phyloP scores from a whole-genome alignment of 2,888 invertebrate genomes.

The Aspidiotus rigidus region DNA sequence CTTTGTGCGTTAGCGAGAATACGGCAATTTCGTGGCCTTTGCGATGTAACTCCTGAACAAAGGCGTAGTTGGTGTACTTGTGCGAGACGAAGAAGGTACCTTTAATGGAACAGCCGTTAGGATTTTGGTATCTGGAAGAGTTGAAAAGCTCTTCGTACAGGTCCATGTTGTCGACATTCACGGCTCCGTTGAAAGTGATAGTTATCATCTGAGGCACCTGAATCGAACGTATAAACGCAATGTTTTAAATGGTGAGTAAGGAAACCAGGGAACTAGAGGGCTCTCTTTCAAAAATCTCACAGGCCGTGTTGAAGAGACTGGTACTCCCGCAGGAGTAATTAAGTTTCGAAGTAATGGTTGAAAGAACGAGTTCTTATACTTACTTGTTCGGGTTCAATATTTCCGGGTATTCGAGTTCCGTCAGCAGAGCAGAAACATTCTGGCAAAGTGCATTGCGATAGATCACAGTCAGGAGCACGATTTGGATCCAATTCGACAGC shows the following conservation, averaged over 20 bases:
- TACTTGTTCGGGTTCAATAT: conserved; percentile 63
- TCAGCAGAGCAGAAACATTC: conserved; percentile 91
- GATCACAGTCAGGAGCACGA: conserved; percentile 83
- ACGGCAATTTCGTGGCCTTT: conserved; percentile 85
- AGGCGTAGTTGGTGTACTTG: conserved; percentile 86
- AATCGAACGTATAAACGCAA: conserved; percentile 9
- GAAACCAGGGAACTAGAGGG: too few species aligned
- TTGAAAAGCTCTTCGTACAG: conserved; percentile 83
- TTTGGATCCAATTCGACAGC: conserved; percentile 85
- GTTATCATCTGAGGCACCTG: conserved; percentile 85
- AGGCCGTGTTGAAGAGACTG: too few species aligned
- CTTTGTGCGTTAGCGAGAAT: conserved; percentile 85
- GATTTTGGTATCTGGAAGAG: conserved; percentile 70
- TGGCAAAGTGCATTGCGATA: conserved; percentile 75
- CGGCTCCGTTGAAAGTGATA: conserved; percentile 83
- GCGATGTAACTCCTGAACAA: conserved; percentile 77
- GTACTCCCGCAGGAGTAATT: too few species aligned
- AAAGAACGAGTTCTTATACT: neutral
- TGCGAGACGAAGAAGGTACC: conserved; percentile 87
- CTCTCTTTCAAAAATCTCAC: too few species aligned
- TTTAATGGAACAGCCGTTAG: conserved; percentile 79
- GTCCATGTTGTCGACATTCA: conserved; percentile 86
- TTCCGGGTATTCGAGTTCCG: conserved; percentile 79
- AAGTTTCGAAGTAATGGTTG: too few species aligned
- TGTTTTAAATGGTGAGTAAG: too few species aligned